Evolutionary conservation across 2,797 vertebrate genomes (phyloP).

Genomic region (Poliocrania exsul): DNA sequence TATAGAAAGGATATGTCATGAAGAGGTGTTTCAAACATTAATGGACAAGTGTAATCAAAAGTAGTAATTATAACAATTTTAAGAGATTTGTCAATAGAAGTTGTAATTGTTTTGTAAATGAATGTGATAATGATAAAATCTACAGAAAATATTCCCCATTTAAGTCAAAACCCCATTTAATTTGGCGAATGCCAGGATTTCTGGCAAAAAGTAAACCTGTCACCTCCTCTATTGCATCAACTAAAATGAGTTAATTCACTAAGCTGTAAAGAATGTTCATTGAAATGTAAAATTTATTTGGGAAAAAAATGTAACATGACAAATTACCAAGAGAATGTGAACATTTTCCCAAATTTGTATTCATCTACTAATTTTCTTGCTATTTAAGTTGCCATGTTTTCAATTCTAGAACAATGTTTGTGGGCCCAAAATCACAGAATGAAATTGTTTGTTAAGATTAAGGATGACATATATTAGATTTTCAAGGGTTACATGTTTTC

Average conservation of each 20-base stretch:
- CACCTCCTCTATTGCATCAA: not conserved
- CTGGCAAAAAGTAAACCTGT: not conserved
- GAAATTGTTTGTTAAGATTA: not conserved
- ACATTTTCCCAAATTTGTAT: not conserved
- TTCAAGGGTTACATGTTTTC: not conserved
- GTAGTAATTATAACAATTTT: not conserved
- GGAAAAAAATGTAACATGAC: not conserved
- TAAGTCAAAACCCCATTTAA: not conserved
- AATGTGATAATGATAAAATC: not conserved
- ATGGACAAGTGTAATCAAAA: not conserved
- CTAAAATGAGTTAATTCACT: not conserved
- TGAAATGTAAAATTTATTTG: not conserved
- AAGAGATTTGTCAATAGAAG: not conserved
- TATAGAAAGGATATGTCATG: not conserved
- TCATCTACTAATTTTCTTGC: not conserved
- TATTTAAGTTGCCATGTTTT: not conserved
- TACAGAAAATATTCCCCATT: not conserved
- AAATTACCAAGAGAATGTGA: not conserved
- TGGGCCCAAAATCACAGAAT: not conserved
- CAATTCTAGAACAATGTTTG: too few relatives aligned
- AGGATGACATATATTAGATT: not conserved
- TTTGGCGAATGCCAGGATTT: not conserved
- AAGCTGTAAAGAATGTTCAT: not conserved
- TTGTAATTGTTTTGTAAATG: not conserved
- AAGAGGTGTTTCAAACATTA: not conserved